phyloP scores from a whole-genome alignment of 2,113 vertebrate species.

The Myxocyprinus asiaticus region DNA sequence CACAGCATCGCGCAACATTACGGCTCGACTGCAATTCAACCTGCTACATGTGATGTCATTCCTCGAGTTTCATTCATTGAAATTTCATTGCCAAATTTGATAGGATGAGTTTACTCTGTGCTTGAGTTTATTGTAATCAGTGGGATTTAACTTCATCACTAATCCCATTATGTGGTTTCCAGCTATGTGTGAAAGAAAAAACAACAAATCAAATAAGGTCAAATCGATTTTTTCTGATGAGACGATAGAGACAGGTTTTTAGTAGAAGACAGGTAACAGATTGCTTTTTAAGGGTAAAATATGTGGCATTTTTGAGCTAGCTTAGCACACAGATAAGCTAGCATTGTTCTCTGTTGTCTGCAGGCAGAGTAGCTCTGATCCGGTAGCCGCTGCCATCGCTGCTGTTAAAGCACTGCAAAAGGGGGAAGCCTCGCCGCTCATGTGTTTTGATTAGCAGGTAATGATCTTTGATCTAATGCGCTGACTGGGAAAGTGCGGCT shows the following conservation, averaged over 20 bases:
- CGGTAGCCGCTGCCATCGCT: conserved; percentile 47
- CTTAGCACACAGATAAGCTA: no score
- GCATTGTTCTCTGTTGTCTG: background rate
- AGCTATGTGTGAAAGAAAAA: no score
- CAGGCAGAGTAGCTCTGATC: conserved; percentile 44
- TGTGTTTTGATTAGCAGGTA: conserved; percentile 82
- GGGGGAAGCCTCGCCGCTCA: conserved; percentile 64
- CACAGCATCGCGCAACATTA: background rate
- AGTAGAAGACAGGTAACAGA: no score
- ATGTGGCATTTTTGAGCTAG: no score
- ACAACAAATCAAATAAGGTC: no score
- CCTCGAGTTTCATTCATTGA: background rate
- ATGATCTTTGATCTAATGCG: conserved; percentile 82
- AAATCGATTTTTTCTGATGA: no score
- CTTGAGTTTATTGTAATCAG: no score
- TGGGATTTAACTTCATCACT: no score
- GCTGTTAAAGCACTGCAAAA: conserved; percentile 3
- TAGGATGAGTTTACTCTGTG: no score
- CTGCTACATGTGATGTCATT: background rate
- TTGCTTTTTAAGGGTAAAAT: no score
- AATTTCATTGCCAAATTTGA: background rate
- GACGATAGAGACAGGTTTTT: no score
- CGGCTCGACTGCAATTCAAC: background rate
- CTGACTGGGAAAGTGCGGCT: conserved; percentile 80
- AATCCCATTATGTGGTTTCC: no score